Evolutionary conservation across 1,140 invertebrate genomes (phyloP).

Genomic region (Spodoptera litura): DNA sequence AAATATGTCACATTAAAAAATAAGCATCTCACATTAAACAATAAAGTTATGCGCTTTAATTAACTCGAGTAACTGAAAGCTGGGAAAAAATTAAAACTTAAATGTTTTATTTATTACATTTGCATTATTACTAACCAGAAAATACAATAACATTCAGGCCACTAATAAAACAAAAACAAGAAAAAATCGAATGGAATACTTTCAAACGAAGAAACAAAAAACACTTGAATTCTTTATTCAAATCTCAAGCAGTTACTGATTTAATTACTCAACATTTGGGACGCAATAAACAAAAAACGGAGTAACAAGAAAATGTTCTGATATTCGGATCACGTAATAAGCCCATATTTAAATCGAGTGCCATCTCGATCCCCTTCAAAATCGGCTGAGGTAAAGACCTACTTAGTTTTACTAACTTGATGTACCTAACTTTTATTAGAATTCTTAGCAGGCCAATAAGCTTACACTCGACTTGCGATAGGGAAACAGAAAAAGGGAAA

Average conservation of each 20-base stretch:
- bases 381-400: slow-evolving; percentile 49
- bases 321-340: slow-evolving; percentile 37
- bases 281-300: slow-evolving; percentile 32
- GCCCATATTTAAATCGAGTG: slow-evolving; percentile 49
- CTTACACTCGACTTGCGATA: slow-evolving; percentile 64
- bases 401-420: slow-evolving; percentile 59
- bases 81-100: too few relatives aligned
- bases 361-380: slow-evolving; percentile 7
- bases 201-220: slow-evolving; percentile 4
- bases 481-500: slow-evolving; percentile 57
- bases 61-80: too few relatives aligned
- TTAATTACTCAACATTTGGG: slow-evolving; percentile 27
- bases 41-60: neutral
- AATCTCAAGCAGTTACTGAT: slow-evolving; percentile 19
- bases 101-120: too few relatives aligned
- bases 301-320: slow-evolving; percentile 12
- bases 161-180: neutral
- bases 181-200: slow-evolving; percentile 1
- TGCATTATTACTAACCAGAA: neutral
- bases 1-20: too few relatives aligned
- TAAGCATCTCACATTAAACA: too few relatives aligned
- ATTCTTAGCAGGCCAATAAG: slow-evolving; percentile 68
- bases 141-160: neutral
- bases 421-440: slow-evolving; percentile 72
- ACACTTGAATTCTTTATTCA: slow-evolving; percentile 4